Evolutionary conservation across 2,888 invertebrate genomes (phyloP), one percentile per base, ranked within the genome.

Genomic region (Oligia strigilis): DNA sequence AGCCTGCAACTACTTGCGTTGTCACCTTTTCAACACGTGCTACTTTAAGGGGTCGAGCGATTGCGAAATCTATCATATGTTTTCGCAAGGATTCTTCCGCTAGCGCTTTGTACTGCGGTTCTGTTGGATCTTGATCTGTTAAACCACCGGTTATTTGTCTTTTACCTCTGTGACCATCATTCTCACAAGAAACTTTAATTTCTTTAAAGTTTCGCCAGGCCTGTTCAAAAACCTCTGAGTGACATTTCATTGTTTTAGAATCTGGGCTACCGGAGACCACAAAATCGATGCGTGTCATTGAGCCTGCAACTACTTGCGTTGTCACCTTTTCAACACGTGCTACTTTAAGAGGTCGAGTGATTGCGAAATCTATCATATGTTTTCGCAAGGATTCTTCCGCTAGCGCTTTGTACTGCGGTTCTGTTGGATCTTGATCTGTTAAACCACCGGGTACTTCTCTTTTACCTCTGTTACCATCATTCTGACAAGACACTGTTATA

Each of bases 21-120:
- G 80, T 78, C 4, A 90, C 93, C 60, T 80, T 86, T 43, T 80
- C 72, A 13, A 93, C 75, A 0, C 6, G 8, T 0, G 77, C 9
- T 17, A 91, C 74, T 77, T 70, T n/a, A 46, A 88, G 85, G 4
- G 78, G 67, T 14, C 81, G 70, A 0, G 74, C 58, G 3, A 46
- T 82, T 0, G 80, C 87, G 23, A 58, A 66, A 4, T 77, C 74
- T 60, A 72, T 23, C 0, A 83, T 55, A 74, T 89, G 91, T 75
- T 90, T 86, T 23, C 67, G 70, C 74, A 92, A 80, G 0, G 91
- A 91, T 55, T 89, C 82, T 52, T 90, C 78, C 62, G 92, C 92
- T 17, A 66, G 67, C 13, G 60, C 66, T 75, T 71, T 82, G 75
- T 64, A 69, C 36, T 13, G 36, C 0, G 67, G 74, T 1, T 62